Conservation (phyloP, 2,113 vertebrate genomes). For the Spea bombifrons region DNA sequence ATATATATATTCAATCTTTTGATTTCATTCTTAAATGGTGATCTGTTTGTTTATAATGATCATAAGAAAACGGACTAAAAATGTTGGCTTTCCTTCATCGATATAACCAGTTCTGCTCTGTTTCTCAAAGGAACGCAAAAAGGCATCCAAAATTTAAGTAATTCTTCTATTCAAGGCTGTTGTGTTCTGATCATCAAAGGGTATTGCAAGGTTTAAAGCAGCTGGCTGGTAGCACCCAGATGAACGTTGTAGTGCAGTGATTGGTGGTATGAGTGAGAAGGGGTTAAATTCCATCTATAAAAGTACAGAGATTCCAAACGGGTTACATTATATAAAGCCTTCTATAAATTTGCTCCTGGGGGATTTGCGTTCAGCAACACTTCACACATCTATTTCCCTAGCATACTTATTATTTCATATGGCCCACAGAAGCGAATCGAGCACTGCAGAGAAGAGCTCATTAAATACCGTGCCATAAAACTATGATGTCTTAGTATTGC, state of each 20-base stretch:
- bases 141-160: neutral
- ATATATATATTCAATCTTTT: no score
- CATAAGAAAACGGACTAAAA: no score
- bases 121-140: neutral
- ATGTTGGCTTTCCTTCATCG: no score
- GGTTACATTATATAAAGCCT: slow-evolving; percentile 17
- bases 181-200: neutral
- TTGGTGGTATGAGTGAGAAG: neutral
- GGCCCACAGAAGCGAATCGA: slow-evolving; percentile 35
- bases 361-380: slow-evolving; percentile 36
- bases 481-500: slow-evolving; percentile 26
- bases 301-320: neutral
- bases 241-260: neutral
- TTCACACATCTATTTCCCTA: slow-evolving; percentile 35
- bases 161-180: neutral
- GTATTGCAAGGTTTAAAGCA: neutral
- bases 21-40: no score
- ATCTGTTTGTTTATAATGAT: no score
- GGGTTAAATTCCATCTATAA: slow-evolving; percentile 13
- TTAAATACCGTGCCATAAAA: slow-evolving; percentile 40
- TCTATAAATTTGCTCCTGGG: slow-evolving; percentile 30
- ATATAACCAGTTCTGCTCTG: no score
- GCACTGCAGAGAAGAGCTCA: slow-evolving; percentile 44
- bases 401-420: slow-evolving; percentile 46
- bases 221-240: neutral